These are phyloP conservation scores for Agrilus planipennis DNA, from an alignment of 1,140 invertebrate species.

Conservation along the genomic window DNA sequence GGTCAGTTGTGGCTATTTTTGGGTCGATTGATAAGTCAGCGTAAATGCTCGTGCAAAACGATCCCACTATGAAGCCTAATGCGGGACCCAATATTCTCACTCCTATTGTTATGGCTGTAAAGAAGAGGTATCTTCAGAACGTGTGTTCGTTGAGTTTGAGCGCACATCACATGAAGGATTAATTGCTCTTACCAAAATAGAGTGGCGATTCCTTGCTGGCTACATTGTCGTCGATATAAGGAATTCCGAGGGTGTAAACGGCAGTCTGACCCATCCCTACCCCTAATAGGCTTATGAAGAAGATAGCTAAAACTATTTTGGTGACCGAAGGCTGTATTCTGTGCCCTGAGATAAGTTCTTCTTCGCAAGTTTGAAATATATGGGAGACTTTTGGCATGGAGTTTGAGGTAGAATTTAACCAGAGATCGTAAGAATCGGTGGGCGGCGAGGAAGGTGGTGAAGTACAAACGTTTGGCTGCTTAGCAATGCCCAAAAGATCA, in stretches of 20 bases:
- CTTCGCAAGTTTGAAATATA: slow-evolving; percentile 39
- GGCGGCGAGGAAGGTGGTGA: slow-evolving; percentile 8
- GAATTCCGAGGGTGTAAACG: slow-evolving; percentile 86
- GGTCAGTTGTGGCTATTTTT: slow-evolving; percentile 68
- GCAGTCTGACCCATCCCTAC: slow-evolving; percentile 90
- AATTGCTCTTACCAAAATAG: slow-evolving; percentile 65
- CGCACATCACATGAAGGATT: not conserved
- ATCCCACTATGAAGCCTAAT: slow-evolving; percentile 82
- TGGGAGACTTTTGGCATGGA: slow-evolving; percentile 19
- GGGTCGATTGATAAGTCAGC: slow-evolving; percentile 66
- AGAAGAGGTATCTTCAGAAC: not conserved
- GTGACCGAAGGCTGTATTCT: slow-evolving; percentile 62
- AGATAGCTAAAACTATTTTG: slow-evolving; percentile 67
- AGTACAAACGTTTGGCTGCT: slow-evolving; percentile 27
- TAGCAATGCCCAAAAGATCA: slow-evolving; percentile 34
- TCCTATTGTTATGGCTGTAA: slow-evolving; percentile 79
- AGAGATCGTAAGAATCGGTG: slow-evolving; percentile 2
- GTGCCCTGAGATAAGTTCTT: slow-evolving; percentile 45
- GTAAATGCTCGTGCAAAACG: slow-evolving; percentile 77
- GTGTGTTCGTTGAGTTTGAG: not conserved
- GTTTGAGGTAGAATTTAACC: not conserved
- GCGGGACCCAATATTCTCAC: slow-evolving; percentile 83
- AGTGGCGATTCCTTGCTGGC: slow-evolving; percentile 83
- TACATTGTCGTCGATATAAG: slow-evolving; percentile 90
- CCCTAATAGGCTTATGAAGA: slow-evolving; percentile 74